These are phyloP conservation scores for Protobothrops flavoviridis DNA, from an alignment of 2,113 vertebrate species.

Conservation along the genomic window DNA sequence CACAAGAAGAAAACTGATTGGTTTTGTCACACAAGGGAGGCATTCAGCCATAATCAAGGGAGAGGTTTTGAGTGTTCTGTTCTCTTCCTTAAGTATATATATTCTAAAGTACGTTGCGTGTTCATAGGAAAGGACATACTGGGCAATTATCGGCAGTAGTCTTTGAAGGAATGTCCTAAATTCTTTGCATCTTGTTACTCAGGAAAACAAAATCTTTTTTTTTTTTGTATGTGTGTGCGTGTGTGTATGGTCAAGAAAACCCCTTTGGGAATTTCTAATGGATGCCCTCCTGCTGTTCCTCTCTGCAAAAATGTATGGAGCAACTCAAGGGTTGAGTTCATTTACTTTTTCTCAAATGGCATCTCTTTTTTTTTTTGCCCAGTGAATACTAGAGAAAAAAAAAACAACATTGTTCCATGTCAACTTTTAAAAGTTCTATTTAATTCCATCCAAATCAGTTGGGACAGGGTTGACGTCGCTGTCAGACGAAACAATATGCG, in stretches of 20 bases:
- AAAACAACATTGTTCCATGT: not conserved
- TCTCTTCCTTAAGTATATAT: conserved; percentile 11
- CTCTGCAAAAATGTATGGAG: not conserved
- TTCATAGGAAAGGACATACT: not conserved
- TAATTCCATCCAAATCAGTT: not conserved
- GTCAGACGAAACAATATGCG: not conserved
- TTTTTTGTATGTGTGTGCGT: no score
- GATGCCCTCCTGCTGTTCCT: not conserved
- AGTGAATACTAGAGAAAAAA: not conserved
- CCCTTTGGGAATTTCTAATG: not conserved
- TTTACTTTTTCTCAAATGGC: not conserved
- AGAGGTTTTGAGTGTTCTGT: conserved; percentile 28
- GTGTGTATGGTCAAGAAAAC: not conserved
- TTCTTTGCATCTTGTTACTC: not conserved
- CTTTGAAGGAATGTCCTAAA: not conserved
- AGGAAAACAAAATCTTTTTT: not conserved
- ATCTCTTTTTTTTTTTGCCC: not conserved
- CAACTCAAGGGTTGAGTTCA: not conserved
- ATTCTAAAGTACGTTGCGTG: not conserved
- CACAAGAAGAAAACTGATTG: conserved; percentile 55
- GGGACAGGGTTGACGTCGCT: not conserved
- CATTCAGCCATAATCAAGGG: conserved; percentile 48
- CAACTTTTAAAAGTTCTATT: not conserved
- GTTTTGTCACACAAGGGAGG: conserved; percentile 43
- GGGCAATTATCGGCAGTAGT: not conserved